These are phyloP conservation scores for Clinocottus analis DNA, from an alignment of 2,113 vertebrate genomes.

Conservation along the genomic window DNA sequence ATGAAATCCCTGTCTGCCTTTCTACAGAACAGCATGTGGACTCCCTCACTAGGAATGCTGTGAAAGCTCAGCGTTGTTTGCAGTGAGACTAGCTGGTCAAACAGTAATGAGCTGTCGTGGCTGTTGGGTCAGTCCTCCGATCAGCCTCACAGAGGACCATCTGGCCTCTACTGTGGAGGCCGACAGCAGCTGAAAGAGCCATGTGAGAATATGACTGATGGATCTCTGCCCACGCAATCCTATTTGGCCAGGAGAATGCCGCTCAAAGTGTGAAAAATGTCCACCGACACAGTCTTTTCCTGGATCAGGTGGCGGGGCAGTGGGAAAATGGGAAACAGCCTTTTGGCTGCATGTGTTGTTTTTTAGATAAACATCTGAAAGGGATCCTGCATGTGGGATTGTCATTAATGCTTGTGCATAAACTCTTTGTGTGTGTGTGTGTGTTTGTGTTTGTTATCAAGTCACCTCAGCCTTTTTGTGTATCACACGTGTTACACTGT, in stretches of 20 bases:
- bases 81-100: slow-evolving; percentile 48
- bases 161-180: slow-evolving; percentile 55
- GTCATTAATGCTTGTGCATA: slow-evolving; percentile 46
- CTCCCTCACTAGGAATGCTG: slow-evolving; percentile 13
- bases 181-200: slow-evolving; percentile 52
- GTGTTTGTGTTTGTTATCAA: slow-evolving; percentile 8
- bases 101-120: slow-evolving; percentile 53
- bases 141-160: slow-evolving; percentile 46
- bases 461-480: slow-evolving; percentile 35
- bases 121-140: slow-evolving; percentile 38
- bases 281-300: slow-evolving; percentile 56
- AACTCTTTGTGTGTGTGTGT: slow-evolving; percentile 7
- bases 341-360: slow-evolving; percentile 46
- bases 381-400: slow-evolving; percentile 66
- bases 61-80: slow-evolving; percentile 41
- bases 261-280: slow-evolving; percentile 62
- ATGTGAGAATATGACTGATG: slow-evolving; percentile 64
- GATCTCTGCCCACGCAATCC: slow-evolving; percentile 50
- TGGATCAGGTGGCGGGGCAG: slow-evolving; percentile 60
- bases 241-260: slow-evolving; percentile 54
- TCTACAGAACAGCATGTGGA: slow-evolving; percentile 18
- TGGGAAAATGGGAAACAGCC: slow-evolving; percentile 74
- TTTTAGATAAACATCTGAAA: slow-evolving; percentile 72
- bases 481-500: slow-evolving; percentile 16
- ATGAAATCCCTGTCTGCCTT: slow-evolving; percentile 8